Evolutionary conservation across 92 coral and sea anemone species (phyloP), one percentile per base, ranked within the genome.

Genomic region (Muricea muricata): DNA sequence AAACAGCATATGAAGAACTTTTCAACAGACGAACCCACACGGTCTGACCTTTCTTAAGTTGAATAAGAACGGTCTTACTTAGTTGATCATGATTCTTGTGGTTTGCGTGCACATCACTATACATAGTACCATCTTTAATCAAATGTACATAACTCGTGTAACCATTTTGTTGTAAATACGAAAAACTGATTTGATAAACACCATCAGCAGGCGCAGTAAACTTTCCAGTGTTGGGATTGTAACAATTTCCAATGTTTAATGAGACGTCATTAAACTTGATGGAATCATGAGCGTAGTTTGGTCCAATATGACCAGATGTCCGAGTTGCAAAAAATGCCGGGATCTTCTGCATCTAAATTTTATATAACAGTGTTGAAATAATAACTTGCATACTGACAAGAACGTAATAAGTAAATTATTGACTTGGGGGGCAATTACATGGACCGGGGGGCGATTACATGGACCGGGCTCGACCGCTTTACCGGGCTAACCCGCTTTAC

Each of bases 151-250:
- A 63, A 35, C 56, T 42, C 9, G 52, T 81, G 50, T 85, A 77
- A 20, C 78, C 84, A 42, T 76, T 77, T 65, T 63, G 63, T 20
- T 85, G 89, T 40, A 85, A 29, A 18, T 81, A 81, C 52, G 79
- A 40, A 25, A 75, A 61, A 77, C 65, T 65, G 18, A 85, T 57
- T 40, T 65, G 80, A 68, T 85, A 85, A 6, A 85, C 33, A n/a
- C 89, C 89, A 26, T 15, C 56, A 47, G 34, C 65, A 5, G 89
- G 89, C 0, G 89, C 89, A 21, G 84, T 85, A 58, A 85, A 85
- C 18, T 76, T 85, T 15, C 89, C 89, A 21, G 69, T 77, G 23
- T 33, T 65, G 12, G 57, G 39, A 66, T 63, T 45, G 37, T 85
- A 85, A 7, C 77, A 84, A 8, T 46, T 56, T 48, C 89, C 89